phyloP scores from a whole-genome alignment of 1,140 invertebrate genomes.

The Sycobia sp. region DNA sequence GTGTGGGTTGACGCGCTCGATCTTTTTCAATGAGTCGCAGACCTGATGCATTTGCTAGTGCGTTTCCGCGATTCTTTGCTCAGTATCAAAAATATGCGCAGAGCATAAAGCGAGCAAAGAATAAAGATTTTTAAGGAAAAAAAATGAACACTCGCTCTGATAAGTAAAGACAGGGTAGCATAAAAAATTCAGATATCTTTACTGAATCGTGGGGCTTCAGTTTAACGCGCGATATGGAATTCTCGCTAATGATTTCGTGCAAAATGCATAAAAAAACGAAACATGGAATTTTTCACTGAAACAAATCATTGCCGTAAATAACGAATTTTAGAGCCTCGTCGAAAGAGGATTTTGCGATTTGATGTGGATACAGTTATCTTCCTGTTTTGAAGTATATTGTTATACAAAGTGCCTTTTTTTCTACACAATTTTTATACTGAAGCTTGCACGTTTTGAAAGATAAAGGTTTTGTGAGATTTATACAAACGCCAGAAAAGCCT shows the following conservation, averaged over 20 bases:
- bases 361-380: slow-evolving; percentile 10
- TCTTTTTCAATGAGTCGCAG: slow-evolving; percentile 33
- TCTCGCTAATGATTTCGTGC: slow-evolving; percentile 56
- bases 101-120: slow-evolving; percentile 49
- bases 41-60: slow-evolving; percentile 53
- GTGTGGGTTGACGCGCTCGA: slow-evolving; percentile 49
- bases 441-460: slow-evolving; percentile 12
- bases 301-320: slow-evolving; percentile 5
- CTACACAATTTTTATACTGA: slow-evolving; percentile 31
- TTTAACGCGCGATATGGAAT: slow-evolving; percentile 42
- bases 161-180: slow-evolving; percentile 42
- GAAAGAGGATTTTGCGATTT: slow-evolving; percentile 7
- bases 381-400: slow-evolving; percentile 30
- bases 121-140: slow-evolving; percentile 48
- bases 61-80: slow-evolving; percentile 40
- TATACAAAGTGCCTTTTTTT: slow-evolving; percentile 37
- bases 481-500: slow-evolving; percentile 31
- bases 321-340: slow-evolving; percentile 23
- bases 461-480: slow-evolving; percentile 19
- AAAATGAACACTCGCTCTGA: slow-evolving; percentile 36
- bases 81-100: slow-evolving; percentile 39
- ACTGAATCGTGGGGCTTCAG: slow-evolving; percentile 41
- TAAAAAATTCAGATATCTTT: slow-evolving; percentile 44
- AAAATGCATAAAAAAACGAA: slow-evolving; percentile 37
- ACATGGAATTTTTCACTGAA: slow-evolving; percentile 13